Evolutionary conservation across 2,797 vertebrate species (phyloP), one percentile per base, ranked within the genome.

Genomic region (Hozukius guyotensis): DNA sequence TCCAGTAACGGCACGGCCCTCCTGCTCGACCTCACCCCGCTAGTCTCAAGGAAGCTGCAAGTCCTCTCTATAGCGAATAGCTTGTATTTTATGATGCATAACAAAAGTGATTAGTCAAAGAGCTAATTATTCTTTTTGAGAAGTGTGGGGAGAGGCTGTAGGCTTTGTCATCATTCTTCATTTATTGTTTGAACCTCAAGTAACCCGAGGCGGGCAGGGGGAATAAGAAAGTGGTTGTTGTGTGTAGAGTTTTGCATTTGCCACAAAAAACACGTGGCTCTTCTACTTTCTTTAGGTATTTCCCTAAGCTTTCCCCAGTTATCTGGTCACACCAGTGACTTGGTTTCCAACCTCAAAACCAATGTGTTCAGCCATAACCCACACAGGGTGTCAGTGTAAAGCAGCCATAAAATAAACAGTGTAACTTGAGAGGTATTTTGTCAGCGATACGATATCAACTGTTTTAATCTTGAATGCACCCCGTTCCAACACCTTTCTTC

Each of bases 41-140:
- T 16, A 12, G 36, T 65, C 46, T 62, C 65, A 16, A 34, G 27
- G 31, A 65, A 65, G 31, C 49, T 76, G 29, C 56, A 69, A 72
- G 79, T 82, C 68, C 53, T 69, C 46, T 49, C 36, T 42, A 8
- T 25, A 71, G 11, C 60, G 14, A 61, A 76, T 77, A 55, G 69
- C 57, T 59, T 84, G 49, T 72, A 70, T 74, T 88, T 77, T 63
- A 74, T 78, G 68, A 85, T 77, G 70, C 80, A 82, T 67, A 80
- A 83, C 80, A 75, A 71, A 65, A 81, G 52, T 68, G 68, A 90
- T 88, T 86, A 80, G 66, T 84, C 78, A 85, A 22, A 62, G n/a
- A 73, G 55, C 70, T 90, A 79, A 85, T 84, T 85, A 79, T 72
- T 90, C 59, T 12, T 83, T 80, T 81, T 38, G 31, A 81, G 72